Conservation (phyloP, 2,797 vertebrate species). For the Pipistrellus nathusii region DNA sequence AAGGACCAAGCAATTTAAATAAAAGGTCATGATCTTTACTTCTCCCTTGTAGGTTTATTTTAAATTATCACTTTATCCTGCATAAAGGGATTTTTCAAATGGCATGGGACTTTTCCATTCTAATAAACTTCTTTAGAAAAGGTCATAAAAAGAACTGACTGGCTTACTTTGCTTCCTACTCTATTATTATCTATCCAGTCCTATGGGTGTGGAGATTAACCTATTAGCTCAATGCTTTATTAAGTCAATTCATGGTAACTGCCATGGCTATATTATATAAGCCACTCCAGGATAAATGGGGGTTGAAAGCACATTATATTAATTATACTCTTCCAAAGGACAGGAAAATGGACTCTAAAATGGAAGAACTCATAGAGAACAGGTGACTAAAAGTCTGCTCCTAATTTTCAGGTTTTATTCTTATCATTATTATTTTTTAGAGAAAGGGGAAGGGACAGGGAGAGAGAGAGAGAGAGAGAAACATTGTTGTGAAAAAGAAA, state of each 20-base stretch:
- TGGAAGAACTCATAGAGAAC: neutral
- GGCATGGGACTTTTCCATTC: neutral
- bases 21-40: constrained; percentile 27
- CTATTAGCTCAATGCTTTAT: neutral
- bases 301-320: neutral
- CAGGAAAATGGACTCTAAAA: constrained; percentile 18
- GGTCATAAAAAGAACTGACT: neutral
- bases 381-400: constrained; percentile 23
- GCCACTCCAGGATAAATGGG: neutral
- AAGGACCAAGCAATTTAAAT: constrained; percentile 30
- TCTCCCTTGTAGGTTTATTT: constrained; percentile 55
- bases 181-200: neutral
- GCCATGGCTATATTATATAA: neutral
- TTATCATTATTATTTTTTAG: neutral
- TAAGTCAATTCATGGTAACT: neutral
- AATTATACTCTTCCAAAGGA: neutral
- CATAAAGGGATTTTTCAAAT: constrained; percentile 45
- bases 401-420: constrained; percentile 10
- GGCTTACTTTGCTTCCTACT: neutral
- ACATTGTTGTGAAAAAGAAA: neutral
- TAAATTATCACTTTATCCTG: constrained; percentile 33
- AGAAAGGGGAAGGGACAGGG: neutral
- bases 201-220: neutral
- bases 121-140: constrained; percentile 18
- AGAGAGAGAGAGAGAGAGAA: neutral